phyloP scores from a whole-genome alignment of 2,888 invertebrate genomes.

The Pollenia angustigena region DNA sequence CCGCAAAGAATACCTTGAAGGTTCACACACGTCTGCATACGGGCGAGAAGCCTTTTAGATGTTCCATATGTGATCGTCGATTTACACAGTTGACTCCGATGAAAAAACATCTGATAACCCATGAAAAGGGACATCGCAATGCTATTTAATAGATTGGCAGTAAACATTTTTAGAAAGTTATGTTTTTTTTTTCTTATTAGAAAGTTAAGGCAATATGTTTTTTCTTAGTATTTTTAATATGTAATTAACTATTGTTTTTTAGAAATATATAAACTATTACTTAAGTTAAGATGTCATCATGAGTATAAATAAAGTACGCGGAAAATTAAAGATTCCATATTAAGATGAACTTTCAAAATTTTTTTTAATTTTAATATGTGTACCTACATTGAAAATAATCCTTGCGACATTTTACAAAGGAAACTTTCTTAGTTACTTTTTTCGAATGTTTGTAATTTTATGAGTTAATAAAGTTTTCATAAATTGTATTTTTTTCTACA shows the following conservation, averaged over 20 bases:
- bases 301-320: too few relatives aligned
- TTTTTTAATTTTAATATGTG: too few relatives aligned
- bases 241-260: neutral
- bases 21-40: slow-evolving; percentile 71
- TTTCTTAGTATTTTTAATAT: neutral
- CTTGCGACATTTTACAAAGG: too few relatives aligned
- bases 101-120: slow-evolving; percentile 70
- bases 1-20: slow-evolving; percentile 72
- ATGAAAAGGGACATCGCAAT: slow-evolving; percentile 68
- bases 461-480: too few relatives aligned
- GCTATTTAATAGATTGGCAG: slow-evolving; percentile 36
- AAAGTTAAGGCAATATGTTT: slow-evolving; percentile 7
- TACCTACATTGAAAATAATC: too few relatives aligned
- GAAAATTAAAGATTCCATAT: too few relatives aligned
- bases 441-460: too few relatives aligned
- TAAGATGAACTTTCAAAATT: too few relatives aligned
- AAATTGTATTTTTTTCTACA: too few relatives aligned
- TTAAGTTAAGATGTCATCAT: neutral
- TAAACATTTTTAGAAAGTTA: neutral
- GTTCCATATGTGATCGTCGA: slow-evolving; percentile 69
- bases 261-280: neutral
- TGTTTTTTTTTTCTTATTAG: neutral
- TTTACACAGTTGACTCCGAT: slow-evolving; percentile 72
- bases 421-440: too few relatives aligned
- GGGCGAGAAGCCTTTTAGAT: slow-evolving; percentile 71